Evolutionary conservation across 92 coral and sea anemone species (phyloP).

Genomic region (Parazoanthus atlanticus): DNA sequence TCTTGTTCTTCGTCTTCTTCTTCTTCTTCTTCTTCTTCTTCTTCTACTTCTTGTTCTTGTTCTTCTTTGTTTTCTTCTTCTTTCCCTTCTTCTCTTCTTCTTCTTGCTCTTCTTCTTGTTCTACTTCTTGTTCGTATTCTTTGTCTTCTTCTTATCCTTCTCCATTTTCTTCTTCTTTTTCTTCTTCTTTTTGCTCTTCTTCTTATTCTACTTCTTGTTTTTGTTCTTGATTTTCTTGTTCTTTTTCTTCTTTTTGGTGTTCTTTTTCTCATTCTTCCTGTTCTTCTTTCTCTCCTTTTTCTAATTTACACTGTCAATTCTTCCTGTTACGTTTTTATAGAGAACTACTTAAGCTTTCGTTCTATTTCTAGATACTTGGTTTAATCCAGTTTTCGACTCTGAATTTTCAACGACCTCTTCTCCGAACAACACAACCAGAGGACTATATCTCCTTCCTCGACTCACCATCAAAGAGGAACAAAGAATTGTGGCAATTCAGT

Average conservation of each 20-base stretch:
- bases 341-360: background rate
- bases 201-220: too few species aligned
- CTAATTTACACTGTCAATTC: background rate
- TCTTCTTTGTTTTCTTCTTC: too few species aligned
- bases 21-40: background rate
- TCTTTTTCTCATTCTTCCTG: background rate
- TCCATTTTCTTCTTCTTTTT: background rate
- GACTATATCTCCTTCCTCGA: conserved; percentile 10
- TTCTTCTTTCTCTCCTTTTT: background rate
- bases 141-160: background rate
- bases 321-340: background rate
- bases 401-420: background rate
- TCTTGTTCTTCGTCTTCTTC: background rate
- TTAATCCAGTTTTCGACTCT: background rate
- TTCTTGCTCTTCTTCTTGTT: too few species aligned
- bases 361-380: background rate
- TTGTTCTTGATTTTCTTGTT: background rate
- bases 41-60: background rate
- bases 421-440: background rate
- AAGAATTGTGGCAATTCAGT: background rate
- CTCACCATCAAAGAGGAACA: background rate
- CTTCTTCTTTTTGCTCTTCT: too few species aligned
- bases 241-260: background rate
- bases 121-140: background rate
- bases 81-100: too few species aligned